These are phyloP conservation scores for Acromyrmex echinatior DNA, from an alignment of 1,140 invertebrate species.

Conservation along the genomic window DNA sequence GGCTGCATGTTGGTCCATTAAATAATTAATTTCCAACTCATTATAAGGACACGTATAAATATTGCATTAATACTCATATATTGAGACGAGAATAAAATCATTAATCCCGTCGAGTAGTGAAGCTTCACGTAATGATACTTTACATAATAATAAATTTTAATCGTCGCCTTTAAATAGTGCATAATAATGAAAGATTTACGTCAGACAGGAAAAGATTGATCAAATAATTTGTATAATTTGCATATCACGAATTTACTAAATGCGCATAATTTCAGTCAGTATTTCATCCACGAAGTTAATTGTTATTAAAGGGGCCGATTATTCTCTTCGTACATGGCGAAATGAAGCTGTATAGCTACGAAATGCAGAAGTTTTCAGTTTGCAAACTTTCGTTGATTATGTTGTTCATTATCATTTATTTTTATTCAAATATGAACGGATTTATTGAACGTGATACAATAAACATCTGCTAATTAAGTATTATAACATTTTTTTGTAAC, in stretches of 20 bases:
- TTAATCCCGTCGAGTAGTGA: neutral
- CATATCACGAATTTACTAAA: conserved; percentile 12
- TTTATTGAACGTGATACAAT: conserved; percentile 1
- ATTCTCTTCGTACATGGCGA: conserved; percentile 3
- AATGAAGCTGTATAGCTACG: neutral
- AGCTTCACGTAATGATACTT: neutral
- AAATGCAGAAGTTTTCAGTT: conserved; percentile 42
- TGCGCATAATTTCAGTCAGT: conserved; percentile 40
- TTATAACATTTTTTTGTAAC: neutral
- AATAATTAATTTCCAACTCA: conserved; percentile 21
- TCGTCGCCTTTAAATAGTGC: conserved; percentile 1
- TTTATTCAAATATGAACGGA: neutral
- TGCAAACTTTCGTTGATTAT: conserved; percentile 50
- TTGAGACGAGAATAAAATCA: conserved; percentile 7
- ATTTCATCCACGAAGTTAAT: conserved; percentile 37
- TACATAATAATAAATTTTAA: conserved; percentile 21
- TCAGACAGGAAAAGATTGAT: conserved; percentile 10
- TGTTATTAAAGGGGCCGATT: conserved; percentile 46
- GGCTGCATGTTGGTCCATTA: neutral
- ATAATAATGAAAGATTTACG: conserved; percentile 9
- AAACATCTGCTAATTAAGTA: neutral
- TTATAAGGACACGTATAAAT: neutral
- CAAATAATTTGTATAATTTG: conserved; percentile 27
- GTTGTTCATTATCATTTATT: conserved; percentile 3
- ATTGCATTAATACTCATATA: neutral